Evolutionary conservation across 2,113 vertebrate species (phyloP), one percentile per base, ranked within the genome.

Genomic region (Ciconia maguari): DNA sequence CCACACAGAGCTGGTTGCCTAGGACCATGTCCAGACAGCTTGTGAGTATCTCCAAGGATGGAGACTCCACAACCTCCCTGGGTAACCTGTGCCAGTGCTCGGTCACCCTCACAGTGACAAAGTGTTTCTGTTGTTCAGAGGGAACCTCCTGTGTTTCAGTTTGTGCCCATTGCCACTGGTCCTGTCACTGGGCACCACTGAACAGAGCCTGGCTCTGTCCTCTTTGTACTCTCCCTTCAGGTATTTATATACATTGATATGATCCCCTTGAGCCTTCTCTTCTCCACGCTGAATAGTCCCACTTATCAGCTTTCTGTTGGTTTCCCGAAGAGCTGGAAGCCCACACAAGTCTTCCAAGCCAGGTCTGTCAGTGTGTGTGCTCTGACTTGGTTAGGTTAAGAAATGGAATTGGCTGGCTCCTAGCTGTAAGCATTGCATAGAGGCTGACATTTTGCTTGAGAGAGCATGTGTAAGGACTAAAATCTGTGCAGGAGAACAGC

Each of bases 21-120:
- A 49, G 32, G 10, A 34, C 38, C 5, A 2, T 0, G 3, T 51
- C 30, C 44, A 38, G 38, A 4, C 1, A 4, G 10, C 15, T 75
- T 34, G 24, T 21, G 36, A 32, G 0, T 42, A 7, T 58, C 30
- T 81, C 19, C 34, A 57, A 24, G 55, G 9, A 27, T 30, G 34
- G 36, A 92, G 64, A 41, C 46, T 89, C 29, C 20, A 20, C 10
- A 77, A 3, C 15, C 13, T 49, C 24, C 25, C 12, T 52, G 26
- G 15, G 26, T 25, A 21, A 32, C 72, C 29, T 46, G 32, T 86
- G 57, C 60, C 54, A 38, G 44, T 44, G 58, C 66, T 79, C 0
- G 1, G 19, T 52, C 38, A 66, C 44, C 16, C 8, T 15, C 20
- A 41, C 5, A 10, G 51, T 13, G 15, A 48, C 24, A n/a, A 55